Percentiles rank a stretch among this genome's conserved stretches.
Evolutionary conservation across 2,797 vertebrate species (phyloP).

Genomic region (Staurois parvus): DNA sequence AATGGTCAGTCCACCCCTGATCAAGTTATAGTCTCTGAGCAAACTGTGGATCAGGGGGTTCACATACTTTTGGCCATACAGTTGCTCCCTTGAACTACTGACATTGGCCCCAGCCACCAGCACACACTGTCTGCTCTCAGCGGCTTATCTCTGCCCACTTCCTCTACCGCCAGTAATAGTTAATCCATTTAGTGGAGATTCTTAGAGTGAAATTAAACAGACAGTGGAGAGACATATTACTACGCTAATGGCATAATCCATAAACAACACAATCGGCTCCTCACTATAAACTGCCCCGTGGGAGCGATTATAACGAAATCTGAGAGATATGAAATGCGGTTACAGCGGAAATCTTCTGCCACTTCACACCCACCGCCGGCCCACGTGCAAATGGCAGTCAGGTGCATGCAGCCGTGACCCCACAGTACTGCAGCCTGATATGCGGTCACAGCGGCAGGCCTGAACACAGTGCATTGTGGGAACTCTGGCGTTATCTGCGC

Average conservation of each 20-base stretch:
- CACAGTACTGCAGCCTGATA: too few species aligned
- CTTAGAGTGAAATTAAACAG: constrained; percentile 20
- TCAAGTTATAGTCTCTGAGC: too few species aligned
- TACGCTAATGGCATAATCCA: constrained; percentile 31
- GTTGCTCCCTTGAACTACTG: too few species aligned
- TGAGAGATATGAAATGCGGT: constrained; percentile 25
- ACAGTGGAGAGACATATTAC: constrained; percentile 9
- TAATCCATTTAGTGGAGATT: not conserved
- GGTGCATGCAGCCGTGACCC: not conserved
- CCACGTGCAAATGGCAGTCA: not conserved
- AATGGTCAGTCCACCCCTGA: too few species aligned
- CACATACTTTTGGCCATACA: too few species aligned
- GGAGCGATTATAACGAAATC: constrained; percentile 35
- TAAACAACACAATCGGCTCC: not conserved
- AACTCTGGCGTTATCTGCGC: not conserved
- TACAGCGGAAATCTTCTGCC: constrained; percentile 32
- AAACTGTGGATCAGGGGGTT: too few species aligned
- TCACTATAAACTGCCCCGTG: constrained; percentile 12
- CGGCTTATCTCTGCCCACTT: too few species aligned
- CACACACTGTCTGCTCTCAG: too few species aligned
- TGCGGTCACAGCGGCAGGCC: too few species aligned
- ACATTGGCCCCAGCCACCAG: too few species aligned
- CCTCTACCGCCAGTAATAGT: too few species aligned
- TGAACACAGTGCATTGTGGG: too few species aligned
- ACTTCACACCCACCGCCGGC: not conserved